A percentile compares a stretch with the other conserved stretches of the same genome.
These are phyloP conservation scores for Eclectus roratus DNA, from an alignment of 2,113 vertebrate genomes.

Conservation along the genomic window DNA sequence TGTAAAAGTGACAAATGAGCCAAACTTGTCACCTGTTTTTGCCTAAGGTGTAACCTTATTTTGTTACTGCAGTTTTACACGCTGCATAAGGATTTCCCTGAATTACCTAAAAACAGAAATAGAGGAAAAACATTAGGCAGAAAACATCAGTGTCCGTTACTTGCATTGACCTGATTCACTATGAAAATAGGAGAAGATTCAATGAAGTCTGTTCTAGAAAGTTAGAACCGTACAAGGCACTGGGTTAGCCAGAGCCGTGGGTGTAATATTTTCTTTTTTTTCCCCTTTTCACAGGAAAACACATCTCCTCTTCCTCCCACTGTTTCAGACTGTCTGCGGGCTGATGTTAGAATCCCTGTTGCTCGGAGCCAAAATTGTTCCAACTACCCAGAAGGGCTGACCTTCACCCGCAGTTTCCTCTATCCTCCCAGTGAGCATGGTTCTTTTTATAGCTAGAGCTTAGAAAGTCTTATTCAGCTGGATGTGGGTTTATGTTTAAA, in stretches of 20 bases:
- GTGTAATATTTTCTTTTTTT: conserved; percentile 50
- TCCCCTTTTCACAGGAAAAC: conserved; percentile 70
- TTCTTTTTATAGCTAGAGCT: conserved; percentile 75
- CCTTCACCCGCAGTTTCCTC: conserved; percentile 82
- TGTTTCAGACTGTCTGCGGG: conserved; percentile 82
- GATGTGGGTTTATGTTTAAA: conserved; percentile 79
- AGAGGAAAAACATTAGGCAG: conserved; percentile 44
- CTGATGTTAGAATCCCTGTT: conserved; percentile 84
- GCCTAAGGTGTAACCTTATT: neutral
- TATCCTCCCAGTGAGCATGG: conserved; percentile 86
- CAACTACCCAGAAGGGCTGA: conserved; percentile 67
- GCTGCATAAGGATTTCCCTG: conserved; percentile 42
- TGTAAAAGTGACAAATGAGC: neutral
- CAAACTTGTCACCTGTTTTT: neutral
- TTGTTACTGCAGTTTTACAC: neutral
- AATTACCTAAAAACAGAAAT: conserved; percentile 25
- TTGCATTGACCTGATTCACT: conserved; percentile 70
- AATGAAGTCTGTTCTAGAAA: conserved; percentile 70
- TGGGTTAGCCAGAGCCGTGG: conserved; percentile 68
- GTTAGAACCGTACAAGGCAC: conserved; percentile 58
- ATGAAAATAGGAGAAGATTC: conserved; percentile 71
- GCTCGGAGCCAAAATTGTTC: conserved; percentile 83
- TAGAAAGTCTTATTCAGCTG: conserved; percentile 77
- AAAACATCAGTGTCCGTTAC: conserved; percentile 38
- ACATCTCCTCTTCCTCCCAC: conserved; percentile 71